Percentiles rank a stretch among this genome's conserved stretches.
phyloP scores from a whole-genome alignment of 2,797 vertebrate species.

The Falco columbarius region DNA sequence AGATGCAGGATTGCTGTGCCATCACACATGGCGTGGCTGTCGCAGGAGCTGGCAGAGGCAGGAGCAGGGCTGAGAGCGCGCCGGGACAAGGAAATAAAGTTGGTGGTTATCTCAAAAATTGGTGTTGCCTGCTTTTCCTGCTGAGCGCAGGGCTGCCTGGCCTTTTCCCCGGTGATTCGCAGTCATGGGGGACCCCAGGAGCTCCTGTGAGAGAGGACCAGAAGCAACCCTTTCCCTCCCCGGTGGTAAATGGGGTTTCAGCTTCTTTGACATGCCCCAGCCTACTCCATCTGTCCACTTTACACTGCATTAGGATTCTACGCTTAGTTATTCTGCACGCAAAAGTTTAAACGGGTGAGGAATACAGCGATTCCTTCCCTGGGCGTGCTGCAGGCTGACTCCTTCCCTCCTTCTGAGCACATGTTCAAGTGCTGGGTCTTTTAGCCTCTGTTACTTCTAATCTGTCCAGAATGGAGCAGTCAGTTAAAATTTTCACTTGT shows the following conservation, averaged over 20 bases:
- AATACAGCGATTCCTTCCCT: neutral
- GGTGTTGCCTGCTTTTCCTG: neutral
- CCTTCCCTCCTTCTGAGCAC: neutral
- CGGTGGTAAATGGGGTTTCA: neutral
- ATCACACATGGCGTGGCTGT: accelerated
- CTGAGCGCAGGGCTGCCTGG: neutral
- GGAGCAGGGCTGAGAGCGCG: neutral
- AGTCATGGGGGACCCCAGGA: neutral
- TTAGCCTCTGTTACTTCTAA: neutral
- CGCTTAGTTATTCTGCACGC: neutral
- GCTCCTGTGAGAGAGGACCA: neutral
- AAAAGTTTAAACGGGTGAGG: neutral
- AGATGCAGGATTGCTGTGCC: neutral
- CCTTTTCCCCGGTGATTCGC: neutral
- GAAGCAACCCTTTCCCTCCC: neutral
- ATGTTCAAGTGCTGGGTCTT: neutral
- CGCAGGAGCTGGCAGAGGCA: neutral
- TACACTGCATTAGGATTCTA: accelerated
- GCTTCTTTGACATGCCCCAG: neutral
- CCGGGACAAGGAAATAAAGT: neutral
- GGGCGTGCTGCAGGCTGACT: neutral
- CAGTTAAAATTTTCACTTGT: neutral
- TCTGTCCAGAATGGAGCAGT: neutral
- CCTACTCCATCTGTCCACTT: neutral
- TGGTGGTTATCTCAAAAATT: neutral